Evolutionary conservation across 2,888 invertebrate genomes (phyloP).

Genomic region (Sylvicola fuscatus): DNA sequence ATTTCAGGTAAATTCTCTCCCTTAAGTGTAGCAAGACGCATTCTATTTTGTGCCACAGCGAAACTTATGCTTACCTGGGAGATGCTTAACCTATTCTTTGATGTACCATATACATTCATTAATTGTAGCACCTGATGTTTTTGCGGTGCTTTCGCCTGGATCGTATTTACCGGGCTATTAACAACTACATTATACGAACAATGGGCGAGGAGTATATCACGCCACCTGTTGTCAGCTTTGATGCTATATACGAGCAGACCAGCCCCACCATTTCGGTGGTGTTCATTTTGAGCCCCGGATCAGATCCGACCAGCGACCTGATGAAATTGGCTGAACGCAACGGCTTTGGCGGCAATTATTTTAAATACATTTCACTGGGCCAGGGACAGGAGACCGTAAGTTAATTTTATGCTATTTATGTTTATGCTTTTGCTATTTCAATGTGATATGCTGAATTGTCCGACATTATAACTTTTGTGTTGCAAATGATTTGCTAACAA

Average conservation of each 20-base stretch:
- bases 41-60: no score
- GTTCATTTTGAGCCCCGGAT: slow-evolving; percentile 84
- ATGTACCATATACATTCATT: slow-evolving; percentile 15
- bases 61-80: no score
- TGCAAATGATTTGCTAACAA: no score
- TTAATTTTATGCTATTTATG: slow-evolving; percentile 7
- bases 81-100: no score
- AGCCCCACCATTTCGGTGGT: slow-evolving; percentile 68
- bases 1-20: slow-evolving; percentile 27
- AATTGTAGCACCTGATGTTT: slow-evolving; percentile 46
- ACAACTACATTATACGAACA: slow-evolving; percentile 55
- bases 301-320: slow-evolving; percentile 75
- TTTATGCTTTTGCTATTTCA: neutral
- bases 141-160: slow-evolving; percentile 79
- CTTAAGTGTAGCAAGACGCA: no score
- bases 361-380: slow-evolving; percentile 76
- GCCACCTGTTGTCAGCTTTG: slow-evolving; percentile 64
- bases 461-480: no score
- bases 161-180: slow-evolving; percentile 68
- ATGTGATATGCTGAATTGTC: neutral
- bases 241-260: slow-evolving; percentile 69
- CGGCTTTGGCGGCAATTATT: slow-evolving; percentile 52
- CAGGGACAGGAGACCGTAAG: slow-evolving; percentile 78
- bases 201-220: slow-evolving; percentile 82
- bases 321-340: slow-evolving; percentile 56